These are phyloP conservation scores for Neoseiulus cucumeris DNA, from an alignment of 1,140 invertebrate species.

Conservation along the genomic window DNA sequence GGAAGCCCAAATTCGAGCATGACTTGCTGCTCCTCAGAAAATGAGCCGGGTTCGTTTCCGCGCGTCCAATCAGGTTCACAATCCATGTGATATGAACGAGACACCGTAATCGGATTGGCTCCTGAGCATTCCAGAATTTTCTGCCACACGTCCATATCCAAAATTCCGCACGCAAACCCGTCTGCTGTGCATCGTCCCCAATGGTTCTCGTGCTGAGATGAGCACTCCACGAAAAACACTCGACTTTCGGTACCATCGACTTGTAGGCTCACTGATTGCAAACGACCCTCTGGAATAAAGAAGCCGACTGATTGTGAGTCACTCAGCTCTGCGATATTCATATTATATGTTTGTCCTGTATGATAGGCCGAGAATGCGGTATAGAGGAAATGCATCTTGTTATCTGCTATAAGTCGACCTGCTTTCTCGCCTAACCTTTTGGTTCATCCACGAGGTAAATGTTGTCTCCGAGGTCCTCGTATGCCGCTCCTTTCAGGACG, in stretches of 20 bases:
- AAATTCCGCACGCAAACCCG: not conserved
- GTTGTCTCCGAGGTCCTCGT: not conserved
- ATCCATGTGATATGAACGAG: slow-evolving; percentile 6
- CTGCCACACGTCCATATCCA: not conserved
- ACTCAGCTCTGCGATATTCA: too few species aligned
- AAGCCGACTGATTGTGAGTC: too few species aligned
- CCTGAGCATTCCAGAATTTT: not conserved
- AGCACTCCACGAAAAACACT: not conserved
- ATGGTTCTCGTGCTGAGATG: not conserved
- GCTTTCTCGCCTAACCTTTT: not conserved
- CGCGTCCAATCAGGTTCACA: not conserved
- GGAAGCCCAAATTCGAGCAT: not conserved
- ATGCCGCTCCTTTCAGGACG: not conserved
- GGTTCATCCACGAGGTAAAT: not conserved
- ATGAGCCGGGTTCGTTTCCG: not conserved
- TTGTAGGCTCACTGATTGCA: not conserved
- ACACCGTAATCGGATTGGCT: not conserved
- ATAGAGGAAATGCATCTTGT: too few species aligned
- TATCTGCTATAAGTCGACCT: not conserved
- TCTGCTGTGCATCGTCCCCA: not conserved
- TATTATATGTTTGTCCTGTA: too few species aligned
- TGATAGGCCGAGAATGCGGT: too few species aligned
- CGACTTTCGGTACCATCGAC: not conserved
- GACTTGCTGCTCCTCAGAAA: not conserved
- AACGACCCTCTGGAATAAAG: not conserved